Evolutionary conservation across 2,888 invertebrate genomes (phyloP), one percentile per base, ranked within the genome.

Genomic region (Drosophila kambysellisi): DNA sequence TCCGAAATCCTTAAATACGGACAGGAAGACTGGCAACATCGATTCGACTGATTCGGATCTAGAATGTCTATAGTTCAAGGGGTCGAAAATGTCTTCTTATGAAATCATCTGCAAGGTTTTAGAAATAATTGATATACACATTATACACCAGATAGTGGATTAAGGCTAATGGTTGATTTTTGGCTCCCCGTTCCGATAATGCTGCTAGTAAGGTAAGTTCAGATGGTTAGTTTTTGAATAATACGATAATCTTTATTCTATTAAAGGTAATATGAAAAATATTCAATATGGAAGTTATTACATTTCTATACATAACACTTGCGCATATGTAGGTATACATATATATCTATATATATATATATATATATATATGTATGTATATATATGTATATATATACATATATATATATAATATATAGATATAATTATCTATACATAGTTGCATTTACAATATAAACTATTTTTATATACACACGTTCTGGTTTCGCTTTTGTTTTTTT

Each of bases 241-340:
- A 85, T 83, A 86, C 83, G 86, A 86, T 83, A 83, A 86, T 83
- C 69, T 83, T 86, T 83, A 83, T 83, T 83, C 83, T 83, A 83
- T 86, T 83, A 83, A 83, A 83, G 79, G 81, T 83, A 83, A 83
- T 83, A 83, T 86, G 83, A 83, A 83, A 83, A 83, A 83, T 83
- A 83, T 83, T 83, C 83, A 83, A 79, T 83, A 83, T 83, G 46
- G 46, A 46, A 46, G 25, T 46, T 83, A 80, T 80, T 85, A 81
- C 74, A 64, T 75, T 78, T 71, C 66, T 70, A 70, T 74, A 77
- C 65, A 74, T 65, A 76, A 68, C 70, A 74, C 67, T 76, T 61
- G 60, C 68, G 63, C 62, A 66, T 57, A 61, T 51, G 39, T 56
- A 66, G 52, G 50, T 54, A 74, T 61, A n/a, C 58, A 63, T 52